Evolutionary conservation across 1,140 invertebrate species (phyloP), one percentile per base, ranked within the genome.

Genomic region (Tetraneura akinire): DNA sequence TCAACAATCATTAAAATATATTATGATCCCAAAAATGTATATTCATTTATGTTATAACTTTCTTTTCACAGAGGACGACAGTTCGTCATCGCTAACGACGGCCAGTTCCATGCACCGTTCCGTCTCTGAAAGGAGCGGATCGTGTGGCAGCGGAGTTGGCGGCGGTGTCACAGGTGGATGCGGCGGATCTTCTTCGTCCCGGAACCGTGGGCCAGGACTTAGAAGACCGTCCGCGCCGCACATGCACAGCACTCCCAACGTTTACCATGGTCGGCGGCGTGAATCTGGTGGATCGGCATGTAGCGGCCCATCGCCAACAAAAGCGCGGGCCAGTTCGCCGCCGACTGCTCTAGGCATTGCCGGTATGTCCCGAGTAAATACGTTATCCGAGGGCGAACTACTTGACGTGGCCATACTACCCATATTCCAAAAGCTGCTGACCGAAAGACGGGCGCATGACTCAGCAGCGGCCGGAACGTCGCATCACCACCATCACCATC

Each of bases 401-500:
- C 89, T 95, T 62, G 91, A 93, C 84, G 87, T 91, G 14, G 93
- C 93, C 78, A 95, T 96, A 81, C 86, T 96, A 83, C 94, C 94
- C 2, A 96, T 96, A 85, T 96, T 96, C 87, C 93, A 95, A 83
- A 95, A 95, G 86, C 88, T 95, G 6, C 88, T 95, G 57, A 94
- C 92, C 26, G 93, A 95, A 84, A 88, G 93, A 81, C 91, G 92
- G 83, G 80, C 74, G 37, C 74, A 78, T 21, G 37, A 62, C n/a
- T 62, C 74, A n/a, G 18, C 51, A 14, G 47, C 21, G 21, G 32
- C 16, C 49, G 11, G 9, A 11, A 2, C 71, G 2, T 42, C 74
- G 0, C 74, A 78, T 16, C 73, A 76, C 3, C 68, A 71, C n/a
- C 37, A 37, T 6, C 71, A 55, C n/a, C 73, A 76, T 29, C 73